Evolutionary conservation across 2,797 vertebrate species (phyloP).

Genomic region (Heteromormyrus szaboi): DNA sequence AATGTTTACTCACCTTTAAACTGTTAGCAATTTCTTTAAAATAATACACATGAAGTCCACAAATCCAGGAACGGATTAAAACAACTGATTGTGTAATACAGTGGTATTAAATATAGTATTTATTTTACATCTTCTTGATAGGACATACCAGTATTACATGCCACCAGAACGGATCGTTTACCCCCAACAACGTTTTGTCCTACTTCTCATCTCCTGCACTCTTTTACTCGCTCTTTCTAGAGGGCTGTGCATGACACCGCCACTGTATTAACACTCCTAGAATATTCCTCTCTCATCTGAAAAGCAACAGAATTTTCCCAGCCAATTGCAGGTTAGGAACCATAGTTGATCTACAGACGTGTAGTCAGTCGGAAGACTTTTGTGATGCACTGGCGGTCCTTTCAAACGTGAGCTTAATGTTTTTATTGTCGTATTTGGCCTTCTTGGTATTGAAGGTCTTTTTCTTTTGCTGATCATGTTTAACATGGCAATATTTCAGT

Average conservation of each 20-base stretch:
- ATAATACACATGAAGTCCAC: slow-evolving; percentile 6
- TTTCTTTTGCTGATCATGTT: neutral
- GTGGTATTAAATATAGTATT: neutral
- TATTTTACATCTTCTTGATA: neutral
- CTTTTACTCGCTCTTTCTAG: slow-evolving; percentile 8
- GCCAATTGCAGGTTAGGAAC: slow-evolving; percentile 13
- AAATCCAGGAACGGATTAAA: neutral
- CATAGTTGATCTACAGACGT: neutral
- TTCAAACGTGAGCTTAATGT: slow-evolving; percentile 8
- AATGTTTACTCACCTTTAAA: slow-evolving; percentile 23
- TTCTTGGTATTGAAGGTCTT: neutral
- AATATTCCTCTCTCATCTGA: slow-evolving; percentile 23
- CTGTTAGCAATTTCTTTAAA: slow-evolving; percentile 1
- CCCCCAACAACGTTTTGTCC: neutral
- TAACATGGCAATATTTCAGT: neutral
- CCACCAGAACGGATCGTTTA: neutral
- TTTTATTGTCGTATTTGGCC: neutral
- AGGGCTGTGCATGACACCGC: slow-evolving; percentile 11
- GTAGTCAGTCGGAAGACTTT: slow-evolving; percentile 33
- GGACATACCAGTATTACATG: neutral
- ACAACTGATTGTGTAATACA: neutral
- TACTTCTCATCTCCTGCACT: neutral
- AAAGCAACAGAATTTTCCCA: neutral
- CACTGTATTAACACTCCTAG: slow-evolving; percentile 17
- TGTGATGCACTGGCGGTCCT: slow-evolving; percentile 32